These are phyloP conservation scores for Catharus fuscescens DNA, from an alignment of 2,113 vertebrate species.

Conservation along the genomic window DNA sequence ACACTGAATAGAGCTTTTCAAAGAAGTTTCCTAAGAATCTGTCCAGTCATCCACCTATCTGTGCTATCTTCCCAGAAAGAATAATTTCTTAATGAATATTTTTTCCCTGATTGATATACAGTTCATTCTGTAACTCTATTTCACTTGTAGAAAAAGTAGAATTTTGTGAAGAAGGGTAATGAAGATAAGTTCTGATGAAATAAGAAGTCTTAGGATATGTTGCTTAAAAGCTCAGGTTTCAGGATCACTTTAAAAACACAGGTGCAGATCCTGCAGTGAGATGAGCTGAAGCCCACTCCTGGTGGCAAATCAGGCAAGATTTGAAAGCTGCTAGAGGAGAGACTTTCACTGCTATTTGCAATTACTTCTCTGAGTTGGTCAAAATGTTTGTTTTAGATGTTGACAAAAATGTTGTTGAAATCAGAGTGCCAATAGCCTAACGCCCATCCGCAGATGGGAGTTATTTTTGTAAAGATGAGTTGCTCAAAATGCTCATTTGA, in stretches of 20 bases:
- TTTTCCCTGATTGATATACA: not conserved
- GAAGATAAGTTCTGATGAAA: not conserved
- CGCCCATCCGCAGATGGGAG: not conserved
- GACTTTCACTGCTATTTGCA: not conserved
- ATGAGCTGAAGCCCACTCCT: not conserved
- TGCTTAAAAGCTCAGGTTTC: not conserved
- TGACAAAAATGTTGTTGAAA: not conserved
- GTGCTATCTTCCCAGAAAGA: not conserved
- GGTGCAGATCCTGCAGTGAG: not conserved
- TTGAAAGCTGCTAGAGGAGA: not conserved
- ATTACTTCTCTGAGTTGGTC: not conserved
- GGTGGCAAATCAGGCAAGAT: not conserved
- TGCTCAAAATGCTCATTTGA: not conserved
- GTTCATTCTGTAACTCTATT: not conserved
- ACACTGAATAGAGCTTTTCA: not conserved
- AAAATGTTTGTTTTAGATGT: not conserved
- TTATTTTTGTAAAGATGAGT: not conserved
- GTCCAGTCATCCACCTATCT: not conserved
- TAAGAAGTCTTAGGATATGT: not conserved
- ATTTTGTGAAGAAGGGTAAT: not conserved
- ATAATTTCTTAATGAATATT: not conserved
- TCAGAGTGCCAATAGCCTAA: not conserved
- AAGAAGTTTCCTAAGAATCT: not conserved
- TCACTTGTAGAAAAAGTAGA: not conserved
- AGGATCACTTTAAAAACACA: not conserved